Percentiles rank a stretch among this genome's conserved stretches.
These are phyloP conservation scores for Octomys mimax DNA, from an alignment of 2,797 vertebrate species.

Conservation along the genomic window DNA sequence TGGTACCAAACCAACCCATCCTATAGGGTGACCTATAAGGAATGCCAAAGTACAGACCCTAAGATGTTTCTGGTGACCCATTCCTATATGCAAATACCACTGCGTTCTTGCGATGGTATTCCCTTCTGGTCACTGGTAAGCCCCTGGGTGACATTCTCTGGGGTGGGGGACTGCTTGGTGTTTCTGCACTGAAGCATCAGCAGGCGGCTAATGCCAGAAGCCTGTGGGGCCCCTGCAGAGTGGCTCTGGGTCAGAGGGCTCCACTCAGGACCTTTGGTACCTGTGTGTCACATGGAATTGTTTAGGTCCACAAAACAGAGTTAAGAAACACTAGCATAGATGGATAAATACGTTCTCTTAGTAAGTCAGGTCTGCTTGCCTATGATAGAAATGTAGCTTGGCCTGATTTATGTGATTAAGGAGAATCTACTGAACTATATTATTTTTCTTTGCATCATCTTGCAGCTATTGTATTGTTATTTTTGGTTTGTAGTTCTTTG, in stretches of 20 bases:
- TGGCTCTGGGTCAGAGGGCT: not conserved
- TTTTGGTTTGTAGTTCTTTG: too few relatives aligned
- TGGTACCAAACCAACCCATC: not conserved
- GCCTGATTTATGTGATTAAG: not conserved
- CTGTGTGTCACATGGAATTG: not conserved
- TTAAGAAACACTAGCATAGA: not conserved
- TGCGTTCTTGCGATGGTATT: not conserved
- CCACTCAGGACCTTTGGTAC: not conserved
- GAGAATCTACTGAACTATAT: not conserved
- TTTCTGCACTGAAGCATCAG: not conserved
- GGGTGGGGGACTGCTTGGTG: not conserved
- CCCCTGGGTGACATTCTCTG: not conserved
- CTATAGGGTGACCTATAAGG: not conserved
- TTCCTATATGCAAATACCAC: not conserved
- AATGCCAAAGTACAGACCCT: not conserved
- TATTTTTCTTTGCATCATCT: too few relatives aligned
- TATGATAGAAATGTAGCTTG: not conserved
- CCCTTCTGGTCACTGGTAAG: not conserved
- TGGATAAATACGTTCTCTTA: not conserved
- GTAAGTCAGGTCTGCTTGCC: not conserved
- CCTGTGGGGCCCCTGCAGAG: not conserved
- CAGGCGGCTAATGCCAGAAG: not conserved
- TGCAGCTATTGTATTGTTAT: too few relatives aligned
- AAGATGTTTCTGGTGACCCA: not conserved
- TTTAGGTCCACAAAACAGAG: not conserved